Evolutionary conservation across 2,888 invertebrate species (phyloP).

Genomic region (Lottia gigantea): DNA sequence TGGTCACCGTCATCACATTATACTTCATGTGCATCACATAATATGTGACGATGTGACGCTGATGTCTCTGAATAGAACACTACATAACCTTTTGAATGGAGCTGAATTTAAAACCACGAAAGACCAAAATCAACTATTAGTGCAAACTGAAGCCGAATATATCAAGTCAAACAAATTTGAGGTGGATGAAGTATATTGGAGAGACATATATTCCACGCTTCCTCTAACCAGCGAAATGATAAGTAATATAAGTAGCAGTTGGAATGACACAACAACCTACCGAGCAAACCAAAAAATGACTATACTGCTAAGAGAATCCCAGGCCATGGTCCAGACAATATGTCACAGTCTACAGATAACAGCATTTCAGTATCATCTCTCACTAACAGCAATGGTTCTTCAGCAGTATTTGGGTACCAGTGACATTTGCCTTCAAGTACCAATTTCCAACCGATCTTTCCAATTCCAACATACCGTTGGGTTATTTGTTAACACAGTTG

Average conservation of each 20-base stretch:
- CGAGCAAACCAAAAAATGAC: background rate
- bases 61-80: background rate
- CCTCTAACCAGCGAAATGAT: background rate
- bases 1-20: background rate
- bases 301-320: background rate
- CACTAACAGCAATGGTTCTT: background rate
- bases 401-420: background rate
- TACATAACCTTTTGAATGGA: background rate
- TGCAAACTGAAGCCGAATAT: background rate
- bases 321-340: background rate
- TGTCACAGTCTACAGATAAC: background rate
- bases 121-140: background rate
- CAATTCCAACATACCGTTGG: background rate
- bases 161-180: background rate
- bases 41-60: background rate
- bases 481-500: background rate
- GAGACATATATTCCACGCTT: background rate
- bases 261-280: background rate
- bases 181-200: background rate
- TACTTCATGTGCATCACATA: background rate
- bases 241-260: background rate
- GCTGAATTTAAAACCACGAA: background rate
- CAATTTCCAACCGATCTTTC: background rate
- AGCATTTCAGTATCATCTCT: background rate
- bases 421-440: background rate